Conservation (phyloP, 2,797 vertebrate species). For the Gorsachius magnificus region DNA sequence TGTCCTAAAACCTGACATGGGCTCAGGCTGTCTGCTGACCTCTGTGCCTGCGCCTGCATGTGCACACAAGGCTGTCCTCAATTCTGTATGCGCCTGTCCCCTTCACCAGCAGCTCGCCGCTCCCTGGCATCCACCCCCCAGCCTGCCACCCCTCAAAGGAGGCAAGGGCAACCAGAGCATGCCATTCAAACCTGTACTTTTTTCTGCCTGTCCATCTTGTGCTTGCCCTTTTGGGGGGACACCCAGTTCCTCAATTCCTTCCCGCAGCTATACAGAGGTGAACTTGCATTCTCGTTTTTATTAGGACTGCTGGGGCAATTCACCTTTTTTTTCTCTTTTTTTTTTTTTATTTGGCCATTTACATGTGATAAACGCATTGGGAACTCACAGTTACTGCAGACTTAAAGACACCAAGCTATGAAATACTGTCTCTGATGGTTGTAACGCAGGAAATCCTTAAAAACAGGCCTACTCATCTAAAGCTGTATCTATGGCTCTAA, state of each 20-base stretch:
- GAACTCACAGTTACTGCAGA: neutral
- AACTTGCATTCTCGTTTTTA: neutral
- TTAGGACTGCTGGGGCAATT: accelerated
- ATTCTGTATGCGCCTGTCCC: accelerated
- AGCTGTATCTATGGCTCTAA: neutral
- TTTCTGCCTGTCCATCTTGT: neutral
- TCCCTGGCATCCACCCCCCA: neutral
- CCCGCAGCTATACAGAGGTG: accelerated
- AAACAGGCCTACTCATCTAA: neutral
- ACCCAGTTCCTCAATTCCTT: neutral
- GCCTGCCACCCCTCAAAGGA: neutral
- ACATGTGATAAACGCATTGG: neutral
- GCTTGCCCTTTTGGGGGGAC: neutral
- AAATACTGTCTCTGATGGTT: neutral
- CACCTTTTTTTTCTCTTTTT: neutral
- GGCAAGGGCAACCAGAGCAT: neutral
- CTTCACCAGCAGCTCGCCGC: neutral
- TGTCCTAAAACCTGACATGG: neutral
- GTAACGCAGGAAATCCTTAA: conserved; percentile 18
- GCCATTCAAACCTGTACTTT: neutral
- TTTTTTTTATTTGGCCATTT: neutral
- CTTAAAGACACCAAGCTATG: neutral
- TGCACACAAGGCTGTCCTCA: neutral
- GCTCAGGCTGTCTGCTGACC: neutral
- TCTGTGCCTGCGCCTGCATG: neutral